Conservation (phyloP, 2,888 invertebrate genomes). For the Sclerodermus sp. region DNA sequence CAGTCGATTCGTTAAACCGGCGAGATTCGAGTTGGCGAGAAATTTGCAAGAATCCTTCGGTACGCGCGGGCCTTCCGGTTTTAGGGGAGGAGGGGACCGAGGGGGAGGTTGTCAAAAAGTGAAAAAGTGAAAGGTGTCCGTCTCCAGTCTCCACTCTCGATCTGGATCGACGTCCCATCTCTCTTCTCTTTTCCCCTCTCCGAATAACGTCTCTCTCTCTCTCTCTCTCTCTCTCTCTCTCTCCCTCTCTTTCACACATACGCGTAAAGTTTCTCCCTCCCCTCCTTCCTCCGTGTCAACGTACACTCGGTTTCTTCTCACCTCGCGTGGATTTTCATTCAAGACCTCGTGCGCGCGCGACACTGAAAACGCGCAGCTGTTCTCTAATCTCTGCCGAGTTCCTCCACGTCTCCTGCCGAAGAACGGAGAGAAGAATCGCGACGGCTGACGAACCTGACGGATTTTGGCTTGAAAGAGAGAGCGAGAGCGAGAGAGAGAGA, state of each 20-base stretch:
- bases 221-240: conserved; percentile 7
- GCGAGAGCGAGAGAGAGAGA: no score
- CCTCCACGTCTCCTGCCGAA: no score
- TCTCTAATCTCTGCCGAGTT: conserved; percentile 1
- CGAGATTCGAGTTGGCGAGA: no score
- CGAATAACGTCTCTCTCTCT: conserved; percentile 7
- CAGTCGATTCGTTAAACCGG: no score
- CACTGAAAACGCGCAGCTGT: conserved; percentile 1
- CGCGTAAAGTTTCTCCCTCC: no score
- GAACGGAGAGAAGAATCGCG: no score
- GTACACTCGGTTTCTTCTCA: neutral
- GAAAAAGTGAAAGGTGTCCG: conserved; percentile 54
- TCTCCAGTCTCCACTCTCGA: conserved; percentile 38
- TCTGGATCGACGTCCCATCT: conserved; percentile 20
- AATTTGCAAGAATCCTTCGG: no score
- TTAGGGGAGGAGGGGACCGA: no score
- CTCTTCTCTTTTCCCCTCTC: conserved; percentile 9
- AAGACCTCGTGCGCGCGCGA: conserved; percentile 10
- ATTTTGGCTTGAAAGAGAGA: no score
- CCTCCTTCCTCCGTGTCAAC: conserved; percentile 6
- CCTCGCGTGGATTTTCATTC: conserved; percentile 26
- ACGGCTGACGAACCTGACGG: no score
- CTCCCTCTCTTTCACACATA: no score
- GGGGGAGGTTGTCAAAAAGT: conserved; percentile 47
- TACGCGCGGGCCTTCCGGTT: no score